A percentile compares a stretch with the other conserved stretches of the same genome.
phyloP scores from a whole-genome alignment of 2,888 invertebrate species.

The Pollenia angustigena region DNA sequence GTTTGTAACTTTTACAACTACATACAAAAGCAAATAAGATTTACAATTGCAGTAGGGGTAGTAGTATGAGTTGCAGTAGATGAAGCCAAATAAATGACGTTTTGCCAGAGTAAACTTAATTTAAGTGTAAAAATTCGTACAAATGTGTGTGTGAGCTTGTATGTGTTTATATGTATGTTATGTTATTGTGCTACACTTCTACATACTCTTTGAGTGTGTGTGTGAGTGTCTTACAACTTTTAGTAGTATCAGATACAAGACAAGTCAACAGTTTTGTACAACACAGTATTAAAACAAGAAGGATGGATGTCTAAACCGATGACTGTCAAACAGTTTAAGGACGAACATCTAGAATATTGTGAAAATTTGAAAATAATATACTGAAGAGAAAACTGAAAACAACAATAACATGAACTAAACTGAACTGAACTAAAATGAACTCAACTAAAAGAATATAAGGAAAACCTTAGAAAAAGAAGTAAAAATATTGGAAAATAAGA shows the following conservation, averaged over 20 bases:
- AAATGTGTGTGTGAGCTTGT: slow-evolving; percentile 29
- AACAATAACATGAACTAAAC: slow-evolving; percentile 54
- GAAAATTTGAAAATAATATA: slow-evolving; percentile 67
- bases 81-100: slow-evolving; percentile 79
- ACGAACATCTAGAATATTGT: slow-evolving; percentile 57
- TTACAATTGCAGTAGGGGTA: slow-evolving; percentile 66
- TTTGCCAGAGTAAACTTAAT: slow-evolving; percentile 75
- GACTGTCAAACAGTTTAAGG: slow-evolving; percentile 69
- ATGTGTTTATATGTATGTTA: background rate
- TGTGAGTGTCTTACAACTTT: background rate
- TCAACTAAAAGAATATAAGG: slow-evolving; percentile 34
- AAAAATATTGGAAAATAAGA: slow-evolving; percentile 53
- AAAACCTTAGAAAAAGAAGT: slow-evolving; percentile 26
- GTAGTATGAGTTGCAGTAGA: slow-evolving; percentile 76
- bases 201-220: slow-evolving; percentile 29
- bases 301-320: slow-evolving; percentile 73
- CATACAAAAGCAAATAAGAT: slow-evolving; percentile 4
- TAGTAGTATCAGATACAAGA: slow-evolving; percentile 66
- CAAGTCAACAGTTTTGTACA: slow-evolving; percentile 71
- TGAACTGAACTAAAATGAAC: slow-evolving; percentile 42
- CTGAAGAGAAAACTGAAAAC: slow-evolving; percentile 19
- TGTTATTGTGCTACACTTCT: background rate
- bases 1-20: slow-evolving; percentile 24
- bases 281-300: slow-evolving; percentile 68
- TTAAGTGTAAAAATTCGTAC: slow-evolving; percentile 70